phyloP scores from a whole-genome alignment of 2,888 invertebrate genomes.

The Trissolcus brochymenae region DNA sequence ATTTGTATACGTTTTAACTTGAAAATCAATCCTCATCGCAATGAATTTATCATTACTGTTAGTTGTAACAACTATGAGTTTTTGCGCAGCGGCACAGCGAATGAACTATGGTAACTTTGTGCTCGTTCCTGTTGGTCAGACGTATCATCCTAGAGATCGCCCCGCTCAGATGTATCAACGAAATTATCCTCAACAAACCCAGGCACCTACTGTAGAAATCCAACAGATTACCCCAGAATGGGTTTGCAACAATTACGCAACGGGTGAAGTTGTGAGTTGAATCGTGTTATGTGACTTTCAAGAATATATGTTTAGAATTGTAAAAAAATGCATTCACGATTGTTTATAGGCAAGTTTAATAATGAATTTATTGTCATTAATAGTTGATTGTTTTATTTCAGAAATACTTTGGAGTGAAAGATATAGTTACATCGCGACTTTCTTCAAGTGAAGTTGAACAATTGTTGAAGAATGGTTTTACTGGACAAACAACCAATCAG shows the following conservation, averaged over 20 bases:
- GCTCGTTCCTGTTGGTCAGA: not conserved
- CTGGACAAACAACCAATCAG: not conserved
- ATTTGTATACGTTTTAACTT: not conserved
- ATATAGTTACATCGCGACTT: conserved; percentile 5
- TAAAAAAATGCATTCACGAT: too few relatives aligned
- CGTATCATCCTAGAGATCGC: not conserved
- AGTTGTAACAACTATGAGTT: not conserved
- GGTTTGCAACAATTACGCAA: conserved; percentile 54
- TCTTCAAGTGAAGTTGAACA: conserved; percentile 9
- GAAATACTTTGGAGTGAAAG: conserved; percentile 24
- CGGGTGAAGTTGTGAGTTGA: conserved; percentile 48
- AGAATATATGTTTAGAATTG: too few relatives aligned
- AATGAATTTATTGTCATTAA: not conserved
- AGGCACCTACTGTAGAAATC: conserved; percentile 45
- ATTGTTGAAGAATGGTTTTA: conserved; percentile 3
- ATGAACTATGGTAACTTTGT: not conserved
- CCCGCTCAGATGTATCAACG: conserved; percentile 5
- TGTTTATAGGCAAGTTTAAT: not conserved
- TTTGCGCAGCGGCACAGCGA: not conserved
- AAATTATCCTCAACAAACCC: conserved; percentile 13
- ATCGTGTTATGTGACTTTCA: too few relatives aligned
- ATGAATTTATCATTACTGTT: not conserved
- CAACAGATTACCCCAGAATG: conserved; percentile 54
- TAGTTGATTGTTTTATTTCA: conserved; percentile 3
- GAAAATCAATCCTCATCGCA: not conserved